phyloP scores from a whole-genome alignment of 2,113 vertebrate species.

The Poecile atricapillus region DNA sequence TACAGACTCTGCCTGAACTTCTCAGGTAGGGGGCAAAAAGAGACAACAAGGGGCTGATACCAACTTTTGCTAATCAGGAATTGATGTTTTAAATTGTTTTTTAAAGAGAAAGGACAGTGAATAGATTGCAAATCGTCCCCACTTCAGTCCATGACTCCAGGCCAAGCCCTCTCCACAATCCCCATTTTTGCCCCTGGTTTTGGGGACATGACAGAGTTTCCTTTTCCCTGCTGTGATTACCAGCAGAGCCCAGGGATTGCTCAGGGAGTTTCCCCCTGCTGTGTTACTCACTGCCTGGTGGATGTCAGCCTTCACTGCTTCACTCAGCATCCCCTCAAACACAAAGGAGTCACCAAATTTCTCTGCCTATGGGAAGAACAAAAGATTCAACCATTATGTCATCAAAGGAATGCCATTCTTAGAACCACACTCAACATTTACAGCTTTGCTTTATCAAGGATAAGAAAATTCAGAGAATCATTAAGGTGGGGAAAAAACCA shows the following conservation, averaged over 20 bases:
- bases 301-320: slow-evolving; percentile 82
- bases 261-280: not conserved
- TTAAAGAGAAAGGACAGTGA: not conserved
- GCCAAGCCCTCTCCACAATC: not conserved
- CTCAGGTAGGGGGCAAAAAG: not conserved
- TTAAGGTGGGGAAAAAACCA: not conserved
- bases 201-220: not conserved
- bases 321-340: slow-evolving; percentile 91
- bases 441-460: not conserved
- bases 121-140: not conserved
- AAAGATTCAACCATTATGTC: not conserved
- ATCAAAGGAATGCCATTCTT: not conserved
- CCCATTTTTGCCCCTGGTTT: not conserved
- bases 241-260: not conserved
- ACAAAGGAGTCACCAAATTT: slow-evolving; percentile 95
- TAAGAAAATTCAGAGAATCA: not conserved
- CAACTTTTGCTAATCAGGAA: not conserved
- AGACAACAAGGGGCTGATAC: not conserved
- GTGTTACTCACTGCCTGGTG: slow-evolving; percentile 85
- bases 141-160: not conserved
- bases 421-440: not conserved
- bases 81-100: not conserved
- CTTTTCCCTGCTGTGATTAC: not conserved
- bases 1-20: not conserved
- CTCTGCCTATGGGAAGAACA: slow-evolving; percentile 80